These are phyloP conservation scores for Ciconia maguari DNA, from an alignment of 2,113 vertebrate genomes.

Conservation along the genomic window DNA sequence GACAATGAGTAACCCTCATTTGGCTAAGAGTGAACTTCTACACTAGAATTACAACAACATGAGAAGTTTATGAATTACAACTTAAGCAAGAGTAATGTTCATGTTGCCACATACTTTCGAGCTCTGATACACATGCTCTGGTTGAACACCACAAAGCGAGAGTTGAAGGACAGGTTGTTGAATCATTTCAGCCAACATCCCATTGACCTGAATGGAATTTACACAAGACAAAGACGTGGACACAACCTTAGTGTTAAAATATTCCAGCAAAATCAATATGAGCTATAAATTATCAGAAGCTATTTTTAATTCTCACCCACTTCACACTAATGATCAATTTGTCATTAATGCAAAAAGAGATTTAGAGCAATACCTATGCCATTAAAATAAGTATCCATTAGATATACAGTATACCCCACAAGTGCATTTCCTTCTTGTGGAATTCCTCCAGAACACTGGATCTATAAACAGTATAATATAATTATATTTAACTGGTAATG, in stretches of 20 bases:
- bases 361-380: neutral
- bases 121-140: accelerated
- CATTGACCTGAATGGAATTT: neutral
- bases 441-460: neutral
- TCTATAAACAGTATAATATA: neutral
- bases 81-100: accelerated
- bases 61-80: neutral
- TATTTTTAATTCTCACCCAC: constrained; percentile 4
- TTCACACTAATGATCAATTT: constrained; percentile 15
- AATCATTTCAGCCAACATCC: neutral
- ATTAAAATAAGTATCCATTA: constrained; percentile 19
- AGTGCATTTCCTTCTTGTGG: neutral
- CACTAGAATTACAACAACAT: neutral
- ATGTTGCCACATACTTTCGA: neutral
- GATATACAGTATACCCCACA: neutral
- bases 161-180: neutral
- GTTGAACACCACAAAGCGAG: neutral
- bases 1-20: neutral
- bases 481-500: constrained; percentile 10
- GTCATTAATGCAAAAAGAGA: constrained; percentile 20
- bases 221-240: neutral
- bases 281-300: constrained; percentile 13
- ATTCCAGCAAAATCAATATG: neutral
- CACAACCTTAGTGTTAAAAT: neutral
- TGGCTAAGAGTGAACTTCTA: neutral